Base-by-base conservation (phyloP, 2,113 vertebrate genomes). In the Psophia crepitans region DNA sequence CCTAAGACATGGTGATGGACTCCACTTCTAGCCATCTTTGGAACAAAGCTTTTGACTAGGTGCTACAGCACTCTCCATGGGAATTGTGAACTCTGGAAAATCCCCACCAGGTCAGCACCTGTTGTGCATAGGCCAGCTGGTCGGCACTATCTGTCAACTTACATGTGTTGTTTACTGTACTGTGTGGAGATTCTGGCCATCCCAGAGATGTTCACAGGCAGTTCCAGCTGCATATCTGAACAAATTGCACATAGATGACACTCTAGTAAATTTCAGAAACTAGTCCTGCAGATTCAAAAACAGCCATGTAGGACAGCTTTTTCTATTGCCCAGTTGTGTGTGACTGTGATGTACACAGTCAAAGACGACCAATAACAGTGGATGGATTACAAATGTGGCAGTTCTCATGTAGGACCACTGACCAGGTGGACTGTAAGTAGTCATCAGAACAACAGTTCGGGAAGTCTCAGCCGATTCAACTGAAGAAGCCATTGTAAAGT, bases 401-500 rank as follows among this genome's bases (percentile, higher is more conserved):
- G 32, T 3, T 8, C 7, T 87, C 27, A 41, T 0, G 0, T 5
- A 49, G 32, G 14, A 37, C 6, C 16, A 24, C 37, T 66, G n/a
- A 20, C 8, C 3, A 33, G 2, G 6, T 35, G 12, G 41, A 37
- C 37, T 48, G 2, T 11, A 63, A 58, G 32, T 64, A 73, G 56
- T 30, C 13, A 32, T 26, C 8, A 64, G 39, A 84, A 56, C 24
- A 81, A 33, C 15, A 8, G 22, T n/a, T 75, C 37, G 41, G 9
- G 6, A 6, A 26, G 3, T 26, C 5, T 51, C 35, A 76, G 18
- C 24, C 63, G 27, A 61, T 81, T 8, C 41, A 63, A 37, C 2
- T 77, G 2, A 84, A 84, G 46, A 58, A 57, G 8, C 12, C 17
- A 18, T 43, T 48, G n/a, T 33, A 75, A 88, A 90, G 4, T 8